Evolutionary conservation across 2,888 invertebrate genomes (phyloP), one percentile per base, ranked within the genome.

Genomic region (Orthosia cruda): DNA sequence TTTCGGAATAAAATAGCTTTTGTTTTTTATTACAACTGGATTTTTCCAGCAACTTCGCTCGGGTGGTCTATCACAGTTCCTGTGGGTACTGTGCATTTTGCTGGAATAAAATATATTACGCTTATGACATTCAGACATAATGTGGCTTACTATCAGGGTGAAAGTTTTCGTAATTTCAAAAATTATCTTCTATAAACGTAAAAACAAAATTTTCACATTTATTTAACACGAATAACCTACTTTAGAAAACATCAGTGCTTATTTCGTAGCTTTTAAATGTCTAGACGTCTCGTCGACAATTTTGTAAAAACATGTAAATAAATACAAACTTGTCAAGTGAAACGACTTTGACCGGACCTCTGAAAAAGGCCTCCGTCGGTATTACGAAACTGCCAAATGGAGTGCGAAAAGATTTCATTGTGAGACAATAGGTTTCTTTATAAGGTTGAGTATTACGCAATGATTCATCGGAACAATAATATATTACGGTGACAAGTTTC

Each of bases 361-460:
- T 47, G 20, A 50, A 68, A 66, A 78, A 50, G 50, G 54, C 49
- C 52, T 52, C 13, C 16, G 26, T 40, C 47, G n/a, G 20, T 74
- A 68, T 74, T 84, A 50, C 45, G n/a, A 63, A 80, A 84, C 50
- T 47, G n/a, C 23, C 57, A 78, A 61, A 59, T n/a, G 11, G 26
- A 62, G 26, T 71, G n/a, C 45, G 47, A 55, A 52, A 73, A 74
- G 49, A 66, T 74, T 69, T 50, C 20, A 58, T 65, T 77, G 23
- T 71, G 66, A 85, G 74, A 84, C 70, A 72, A 73, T 63, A 13
- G 7, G 12, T 40, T 59, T 58, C 71, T 61, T 15, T 69, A 74
- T 18, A 71, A 23, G 78, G 83, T n/a, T 54, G 2, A 23, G 16
- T 23, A 47, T 74, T 71, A 54, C 57, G 73, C 54, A 81, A 74